A percentile compares a stretch with the other conserved stretches of the same genome.
phyloP scores from a whole-genome alignment of 2,113 vertebrate species.

The Nymphicus hollandicus region DNA sequence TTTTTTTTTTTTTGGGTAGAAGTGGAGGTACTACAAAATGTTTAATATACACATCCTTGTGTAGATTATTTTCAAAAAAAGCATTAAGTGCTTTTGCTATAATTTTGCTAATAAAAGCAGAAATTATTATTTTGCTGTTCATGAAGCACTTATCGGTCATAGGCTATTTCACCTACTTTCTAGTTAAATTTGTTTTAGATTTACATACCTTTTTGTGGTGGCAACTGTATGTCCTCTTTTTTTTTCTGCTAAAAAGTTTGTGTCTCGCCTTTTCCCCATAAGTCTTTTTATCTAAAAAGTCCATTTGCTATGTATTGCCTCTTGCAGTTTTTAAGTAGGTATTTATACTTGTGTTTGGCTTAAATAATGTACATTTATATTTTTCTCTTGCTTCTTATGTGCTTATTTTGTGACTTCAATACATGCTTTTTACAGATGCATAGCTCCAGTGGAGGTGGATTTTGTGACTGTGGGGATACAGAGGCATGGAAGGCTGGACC shows the following conservation, averaged over 20 bases:
- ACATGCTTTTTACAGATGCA: constrained; percentile 83
- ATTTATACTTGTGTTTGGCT: not conserved
- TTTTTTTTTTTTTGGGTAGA: not conserved
- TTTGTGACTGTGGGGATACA: constrained; percentile 96
- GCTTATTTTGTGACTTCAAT: not conserved
- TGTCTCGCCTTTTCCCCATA: rapidly evolving
- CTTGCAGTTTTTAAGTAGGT: not conserved
- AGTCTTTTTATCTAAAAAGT: not conserved
- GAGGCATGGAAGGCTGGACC: constrained; percentile 98
- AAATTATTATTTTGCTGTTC: not conserved
- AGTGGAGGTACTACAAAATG: not conserved
- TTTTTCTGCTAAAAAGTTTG: not conserved
- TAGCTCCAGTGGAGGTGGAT: constrained; percentile 92
- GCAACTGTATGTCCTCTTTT: not conserved
- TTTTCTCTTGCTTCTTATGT: not conserved
- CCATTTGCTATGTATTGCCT: not conserved
- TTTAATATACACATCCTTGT: not conserved
- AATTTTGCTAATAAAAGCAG: not conserved
- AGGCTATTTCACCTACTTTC: not conserved
- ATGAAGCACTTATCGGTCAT: not conserved
- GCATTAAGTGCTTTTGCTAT: not conserved
- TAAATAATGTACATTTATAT: not conserved
- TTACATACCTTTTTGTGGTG: not conserved
- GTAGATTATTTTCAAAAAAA: not conserved
- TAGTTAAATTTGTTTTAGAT: not conserved